A percentile compares a stretch with the other conserved stretches of the same genome.
These are phyloP conservation scores for Branchipolynoe longqiensis DNA, from an alignment of 2,888 invertebrate genomes.

Conservation along the genomic window DNA sequence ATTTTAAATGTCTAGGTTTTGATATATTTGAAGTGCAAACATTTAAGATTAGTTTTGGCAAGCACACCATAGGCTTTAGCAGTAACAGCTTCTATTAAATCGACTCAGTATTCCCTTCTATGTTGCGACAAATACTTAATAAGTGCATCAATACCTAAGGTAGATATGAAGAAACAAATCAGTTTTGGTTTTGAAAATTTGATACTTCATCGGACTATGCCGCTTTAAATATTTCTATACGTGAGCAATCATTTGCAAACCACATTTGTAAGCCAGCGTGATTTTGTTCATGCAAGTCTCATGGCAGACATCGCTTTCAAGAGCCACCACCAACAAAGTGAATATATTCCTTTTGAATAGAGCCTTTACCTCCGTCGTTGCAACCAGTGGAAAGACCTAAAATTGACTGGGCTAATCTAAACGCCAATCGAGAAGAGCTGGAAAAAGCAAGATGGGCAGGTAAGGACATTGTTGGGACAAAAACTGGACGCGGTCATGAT, in stretches of 20 bases:
- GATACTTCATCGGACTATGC: too few species aligned
- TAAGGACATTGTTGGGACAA: too few species aligned
- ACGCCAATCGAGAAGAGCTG: slow-evolving; percentile 15
- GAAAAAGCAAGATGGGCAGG: slow-evolving; percentile 39
- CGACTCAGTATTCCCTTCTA: too few species aligned
- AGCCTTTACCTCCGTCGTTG: neutral
- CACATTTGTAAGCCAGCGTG: neutral
- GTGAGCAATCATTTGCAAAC: too few species aligned
- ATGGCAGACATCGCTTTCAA: neutral
- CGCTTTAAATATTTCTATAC: too few species aligned
- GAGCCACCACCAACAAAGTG: neutral
- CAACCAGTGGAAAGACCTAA: neutral
- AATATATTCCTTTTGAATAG: neutral
- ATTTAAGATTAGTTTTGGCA: neutral
- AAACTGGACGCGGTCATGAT: too few species aligned
- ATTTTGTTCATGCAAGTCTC: neutral
- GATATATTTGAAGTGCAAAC: neutral
- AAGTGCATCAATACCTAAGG: too few species aligned
- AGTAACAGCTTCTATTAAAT: too few species aligned
- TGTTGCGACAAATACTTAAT: too few species aligned
- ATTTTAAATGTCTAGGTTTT: too few species aligned
- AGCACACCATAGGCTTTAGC: too few species aligned
- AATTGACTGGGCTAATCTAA: slow-evolving; percentile 45
- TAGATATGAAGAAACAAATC: neutral
- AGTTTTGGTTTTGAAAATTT: too few species aligned